Percentiles rank a stretch among this genome's conserved stretches.
Conservation (phyloP, 2,888 invertebrate genomes). For the Euzetes globulus region DNA sequence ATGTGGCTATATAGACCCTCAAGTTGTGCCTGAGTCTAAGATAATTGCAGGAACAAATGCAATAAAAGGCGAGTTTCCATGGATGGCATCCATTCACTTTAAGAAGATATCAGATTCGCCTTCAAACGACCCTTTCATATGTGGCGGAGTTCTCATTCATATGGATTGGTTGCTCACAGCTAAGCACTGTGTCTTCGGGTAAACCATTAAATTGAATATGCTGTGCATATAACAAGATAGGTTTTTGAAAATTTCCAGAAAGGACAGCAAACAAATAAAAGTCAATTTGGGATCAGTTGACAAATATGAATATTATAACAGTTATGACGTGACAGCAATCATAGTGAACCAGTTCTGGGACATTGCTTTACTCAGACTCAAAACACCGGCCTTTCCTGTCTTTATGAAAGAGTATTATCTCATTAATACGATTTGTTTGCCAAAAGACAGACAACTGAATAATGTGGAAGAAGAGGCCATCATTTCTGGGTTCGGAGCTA, state of each 20-base stretch:
- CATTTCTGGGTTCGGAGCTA: background rate
- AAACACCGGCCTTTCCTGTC: too few species aligned
- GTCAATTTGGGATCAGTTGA: background rate
- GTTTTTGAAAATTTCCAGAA: background rate
- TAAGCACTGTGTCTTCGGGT: conserved; percentile 55
- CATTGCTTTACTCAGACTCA: background rate
- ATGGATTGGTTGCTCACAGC: conserved; percentile 87
- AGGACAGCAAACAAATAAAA: background rate
- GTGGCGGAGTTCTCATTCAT: conserved; percentile 79
- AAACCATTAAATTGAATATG: background rate
- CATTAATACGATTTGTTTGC: background rate
- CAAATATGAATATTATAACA: background rate
- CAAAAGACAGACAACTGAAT: background rate
- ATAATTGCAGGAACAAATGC: background rate
- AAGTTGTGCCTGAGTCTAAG: background rate
- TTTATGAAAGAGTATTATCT: background rate
- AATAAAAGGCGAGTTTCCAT: background rate
- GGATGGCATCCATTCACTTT: background rate
- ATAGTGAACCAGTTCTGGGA: background rate
- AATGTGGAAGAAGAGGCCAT: background rate
- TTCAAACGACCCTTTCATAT: conserved; percentile 52
- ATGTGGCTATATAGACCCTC: too few species aligned
- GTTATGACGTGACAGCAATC: background rate
- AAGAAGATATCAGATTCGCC: background rate
- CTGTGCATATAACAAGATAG: background rate